phyloP scores from a whole-genome alignment of 2,113 vertebrate species.

The Excalfactoria chinensis region DNA sequence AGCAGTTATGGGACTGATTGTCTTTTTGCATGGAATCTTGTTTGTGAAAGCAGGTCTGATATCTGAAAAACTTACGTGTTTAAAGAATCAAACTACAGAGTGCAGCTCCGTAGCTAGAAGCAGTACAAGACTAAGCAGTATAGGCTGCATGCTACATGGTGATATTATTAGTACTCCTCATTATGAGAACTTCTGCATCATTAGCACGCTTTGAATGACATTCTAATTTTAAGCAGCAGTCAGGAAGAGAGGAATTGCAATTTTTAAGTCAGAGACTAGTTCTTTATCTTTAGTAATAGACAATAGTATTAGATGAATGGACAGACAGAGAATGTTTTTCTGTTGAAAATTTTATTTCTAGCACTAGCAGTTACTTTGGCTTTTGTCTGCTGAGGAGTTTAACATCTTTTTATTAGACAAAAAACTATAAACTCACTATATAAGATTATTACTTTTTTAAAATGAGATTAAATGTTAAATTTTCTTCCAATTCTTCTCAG shows the following conservation, averaged over 20 bases:
- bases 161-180: slow-evolving; percentile 30
- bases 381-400: neutral
- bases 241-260: neutral
- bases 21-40: neutral
- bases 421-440: neutral
- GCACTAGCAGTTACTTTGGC: neutral
- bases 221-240: slow-evolving; percentile 17
- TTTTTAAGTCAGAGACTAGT: neutral
- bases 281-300: neutral
- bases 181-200: neutral
- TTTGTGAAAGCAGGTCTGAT: neutral
- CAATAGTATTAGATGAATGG: neutral
- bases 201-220: neutral
- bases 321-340: neutral
- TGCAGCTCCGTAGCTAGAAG: slow-evolving; percentile 5
- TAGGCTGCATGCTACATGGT: neutral
- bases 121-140: neutral
- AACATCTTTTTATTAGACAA: neutral
- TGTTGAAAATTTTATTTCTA: neutral
- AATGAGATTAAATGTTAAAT: neutral
- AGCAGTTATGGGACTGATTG: neutral
- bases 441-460: neutral
- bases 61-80: neutral
- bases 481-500: neutral
- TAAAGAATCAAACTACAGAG: neutral